phyloP scores from a whole-genome alignment of 2,113 vertebrate genomes.

The Toxotes chatareus region DNA sequence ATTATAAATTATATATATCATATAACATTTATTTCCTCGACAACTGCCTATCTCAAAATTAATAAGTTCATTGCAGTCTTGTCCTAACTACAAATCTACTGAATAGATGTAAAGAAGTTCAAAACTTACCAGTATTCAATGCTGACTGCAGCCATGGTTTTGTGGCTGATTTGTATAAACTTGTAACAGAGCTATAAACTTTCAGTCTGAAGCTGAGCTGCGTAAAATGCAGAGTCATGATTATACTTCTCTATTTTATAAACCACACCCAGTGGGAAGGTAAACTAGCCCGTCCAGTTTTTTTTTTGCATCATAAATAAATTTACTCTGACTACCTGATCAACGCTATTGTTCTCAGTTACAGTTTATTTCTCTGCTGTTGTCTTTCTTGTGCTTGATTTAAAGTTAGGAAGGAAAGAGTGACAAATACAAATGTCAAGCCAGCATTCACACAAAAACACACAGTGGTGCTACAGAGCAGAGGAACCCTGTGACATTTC shows the following conservation, averaged over 20 bases:
- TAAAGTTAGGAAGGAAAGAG: no score
- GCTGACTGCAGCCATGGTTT: conserved; percentile 35
- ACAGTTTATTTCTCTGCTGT: not conserved
- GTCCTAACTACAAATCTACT: not conserved
- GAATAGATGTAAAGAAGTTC: not conserved
- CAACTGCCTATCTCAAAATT: not conserved
- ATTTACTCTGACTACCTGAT: not conserved
- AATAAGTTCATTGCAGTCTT: not conserved
- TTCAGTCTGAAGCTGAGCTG: not conserved
- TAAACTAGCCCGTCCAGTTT: not conserved
- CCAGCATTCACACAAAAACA: not conserved
- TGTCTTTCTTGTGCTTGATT: no score
- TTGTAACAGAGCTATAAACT: not conserved
- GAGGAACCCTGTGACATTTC: not conserved
- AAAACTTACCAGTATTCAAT: conserved; percentile 71
- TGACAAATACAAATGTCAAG: not conserved
- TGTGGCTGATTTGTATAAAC: not conserved
- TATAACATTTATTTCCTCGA: not conserved
- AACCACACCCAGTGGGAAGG: conserved; percentile 50
- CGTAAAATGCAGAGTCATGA: conserved; percentile 3
- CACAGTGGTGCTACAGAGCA: not conserved
- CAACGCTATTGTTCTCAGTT: not conserved
- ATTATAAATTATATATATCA: no score
- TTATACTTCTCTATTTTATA: not conserved
- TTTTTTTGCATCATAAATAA: fast-evolving